Evolutionary conservation across 92 coral and sea anemone species (phyloP).

Genomic region (Bergia sp.): DNA sequence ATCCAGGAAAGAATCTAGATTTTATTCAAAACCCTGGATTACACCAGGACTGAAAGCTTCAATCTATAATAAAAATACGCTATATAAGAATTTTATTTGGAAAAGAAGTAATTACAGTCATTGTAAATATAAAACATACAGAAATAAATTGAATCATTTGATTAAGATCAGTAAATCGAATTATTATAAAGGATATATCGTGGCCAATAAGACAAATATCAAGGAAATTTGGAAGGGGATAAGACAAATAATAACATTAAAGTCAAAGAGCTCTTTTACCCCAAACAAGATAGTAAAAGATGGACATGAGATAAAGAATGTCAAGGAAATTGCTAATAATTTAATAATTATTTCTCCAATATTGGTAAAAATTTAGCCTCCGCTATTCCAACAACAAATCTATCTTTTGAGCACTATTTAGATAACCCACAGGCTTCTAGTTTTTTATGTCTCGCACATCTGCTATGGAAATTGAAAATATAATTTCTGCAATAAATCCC

Average conservation of each 20-base stretch:
- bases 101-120: not conserved
- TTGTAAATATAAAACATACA: slow-evolving; percentile 5
- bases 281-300: slow-evolving; percentile 28
- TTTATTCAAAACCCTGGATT: not conserved
- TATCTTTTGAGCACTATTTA: too few species aligned
- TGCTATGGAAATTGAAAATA: slow-evolving; percentile 7
- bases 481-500: slow-evolving; percentile 31
- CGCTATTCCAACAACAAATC: too few species aligned
- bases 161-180: slow-evolving; percentile 21
- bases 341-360: slow-evolving; percentile 40
- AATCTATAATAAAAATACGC: slow-evolving; percentile 46
- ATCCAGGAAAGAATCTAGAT: slow-evolving; percentile 35
- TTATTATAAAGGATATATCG: slow-evolving; percentile 37
- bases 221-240: slow-evolving; percentile 49
- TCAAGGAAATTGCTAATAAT: slow-evolving; percentile 36
- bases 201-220: slow-evolving; percentile 8
- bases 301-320: too few species aligned
- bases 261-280: slow-evolving; percentile 18
- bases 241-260: slow-evolving; percentile 29
- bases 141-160: too few species aligned
- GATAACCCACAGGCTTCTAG: too few species aligned
- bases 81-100: slow-evolving; percentile 44
- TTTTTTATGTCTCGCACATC: too few species aligned
- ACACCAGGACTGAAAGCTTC: slow-evolving; percentile 50
- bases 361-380: too few species aligned